Evolutionary conservation across 2,888 invertebrate genomes (phyloP).

Genomic region (Muscina levida): DNA sequence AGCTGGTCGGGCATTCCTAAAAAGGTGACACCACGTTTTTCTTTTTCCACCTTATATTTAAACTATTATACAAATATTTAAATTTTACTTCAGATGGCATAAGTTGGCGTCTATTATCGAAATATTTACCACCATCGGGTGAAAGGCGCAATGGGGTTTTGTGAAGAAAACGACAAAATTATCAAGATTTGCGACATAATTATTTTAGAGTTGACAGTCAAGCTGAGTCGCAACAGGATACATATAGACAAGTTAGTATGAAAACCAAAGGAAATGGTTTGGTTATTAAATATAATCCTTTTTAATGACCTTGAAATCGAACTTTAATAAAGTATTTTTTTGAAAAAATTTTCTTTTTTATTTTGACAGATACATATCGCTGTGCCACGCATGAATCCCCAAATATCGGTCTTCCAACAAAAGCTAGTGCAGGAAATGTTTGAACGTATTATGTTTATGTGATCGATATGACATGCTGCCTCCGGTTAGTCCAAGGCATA

Average conservation of each 20-base stretch:
- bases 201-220: slow-evolving; percentile 94
- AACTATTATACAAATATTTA: background rate
- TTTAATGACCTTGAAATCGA: no score
- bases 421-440: slow-evolving; percentile 96
- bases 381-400: slow-evolving; percentile 99
- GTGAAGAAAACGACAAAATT: slow-evolving; percentile 95
- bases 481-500: slow-evolving; percentile 99
- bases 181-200: slow-evolving; percentile 96
- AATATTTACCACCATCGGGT: slow-evolving; percentile 95
- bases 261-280: no score
- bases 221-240: slow-evolving; percentile 92
- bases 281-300: no score
- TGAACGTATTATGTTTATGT: slow-evolving; percentile 98
- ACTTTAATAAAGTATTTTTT: no score
- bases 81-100: slow-evolving; percentile 81
- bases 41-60: background rate
- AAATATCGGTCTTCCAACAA: slow-evolving; percentile 98
- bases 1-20: slow-evolving; percentile 99
- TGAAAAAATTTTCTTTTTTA: background rate
- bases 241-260: slow-evolving; percentile 93
- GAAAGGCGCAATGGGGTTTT: slow-evolving; percentile 93
- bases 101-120: slow-evolving; percentile 86
- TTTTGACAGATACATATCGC: slow-evolving; percentile 93
- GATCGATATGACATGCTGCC: slow-evolving; percentile 99
- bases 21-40: slow-evolving; percentile 84